Evolutionary conservation across 2,113 vertebrate genomes (phyloP), one percentile per base, ranked within the genome.

Genomic region (Sylvietta virens): DNA sequence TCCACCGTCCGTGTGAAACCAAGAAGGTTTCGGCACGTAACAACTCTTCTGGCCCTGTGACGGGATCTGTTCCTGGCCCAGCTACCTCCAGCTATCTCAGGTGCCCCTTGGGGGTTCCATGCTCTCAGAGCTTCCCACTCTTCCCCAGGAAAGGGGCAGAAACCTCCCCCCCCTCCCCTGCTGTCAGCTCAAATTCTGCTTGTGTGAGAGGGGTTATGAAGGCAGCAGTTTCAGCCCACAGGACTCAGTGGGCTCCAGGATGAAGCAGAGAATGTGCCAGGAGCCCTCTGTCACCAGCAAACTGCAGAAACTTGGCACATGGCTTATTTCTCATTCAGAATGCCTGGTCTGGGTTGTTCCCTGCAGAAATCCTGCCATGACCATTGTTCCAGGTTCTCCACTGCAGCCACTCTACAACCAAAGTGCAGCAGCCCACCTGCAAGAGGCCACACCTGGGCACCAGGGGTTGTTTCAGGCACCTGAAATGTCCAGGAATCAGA

Each of bases 41-140:
- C 17, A 57, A 13, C 13, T 26, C 69, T 57, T 24, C 28, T 62
- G n/a, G 11, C 3, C 20, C 30, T 3, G 0, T 2, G 0, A 10
- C 1, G 0, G 6, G 2, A 3, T 48, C 42, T 53, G n/a, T 30
- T 31, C 33, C 30, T 69, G 13, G 7, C 35, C 33, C 35, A 44
- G 23, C 8, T 27, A 48, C 15, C 40, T 72, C 21, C 53, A 64
- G 9, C 11, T 13, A 56, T 12, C 20, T 65, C 57, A 35, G 7
- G 6, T 56, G 22, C 5, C 11, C n/a, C 30, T 15, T 28, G 14
- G 6, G 15, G 6, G 3, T 20, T 51, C 16, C 21, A 19, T 7
- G 7, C 7, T 57, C 42, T 74, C 37, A 44, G 40, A 67, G 7
- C 6, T 70, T 27, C 54, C 16, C 31, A 27, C 8, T 57, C n/a